Conservation (phyloP, 2,888 invertebrate species). For the Mantis religiosa region DNA sequence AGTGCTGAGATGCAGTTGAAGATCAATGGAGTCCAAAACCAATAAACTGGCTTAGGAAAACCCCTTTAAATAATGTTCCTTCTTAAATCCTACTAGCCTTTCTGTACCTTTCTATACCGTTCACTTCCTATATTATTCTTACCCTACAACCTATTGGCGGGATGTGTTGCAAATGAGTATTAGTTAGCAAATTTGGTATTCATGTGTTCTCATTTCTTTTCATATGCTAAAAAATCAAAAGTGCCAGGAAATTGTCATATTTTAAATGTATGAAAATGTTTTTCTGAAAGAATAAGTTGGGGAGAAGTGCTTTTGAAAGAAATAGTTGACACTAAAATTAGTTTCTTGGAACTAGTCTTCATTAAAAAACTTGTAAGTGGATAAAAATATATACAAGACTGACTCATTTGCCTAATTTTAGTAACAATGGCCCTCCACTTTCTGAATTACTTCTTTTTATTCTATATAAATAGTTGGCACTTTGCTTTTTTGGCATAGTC, state of each 20-base stretch:
- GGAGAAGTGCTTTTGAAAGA: not conserved
- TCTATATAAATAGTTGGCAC: too few relatives aligned
- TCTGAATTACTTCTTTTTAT: too few relatives aligned
- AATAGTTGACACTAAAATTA: not conserved
- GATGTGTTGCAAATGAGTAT: conserved; percentile 29
- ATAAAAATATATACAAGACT: too few relatives aligned
- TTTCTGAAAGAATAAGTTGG: not conserved
- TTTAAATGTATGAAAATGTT: conserved; percentile 6
- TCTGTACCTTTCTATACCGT: too few relatives aligned
- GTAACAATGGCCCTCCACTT: too few relatives aligned
- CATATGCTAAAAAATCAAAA: conserved; percentile 32
- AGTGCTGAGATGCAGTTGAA: not conserved
- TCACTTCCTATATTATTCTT: not conserved
- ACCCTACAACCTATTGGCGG: conserved; percentile 23
- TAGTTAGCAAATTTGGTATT: conserved; percentile 8
- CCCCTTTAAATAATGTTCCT: too few relatives aligned
- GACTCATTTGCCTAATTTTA: too few relatives aligned
- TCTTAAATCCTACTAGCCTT: not conserved
- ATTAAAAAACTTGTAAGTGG: too few relatives aligned
- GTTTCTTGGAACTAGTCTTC: too few relatives aligned
- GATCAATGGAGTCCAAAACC: not conserved
- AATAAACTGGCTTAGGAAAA: not conserved
- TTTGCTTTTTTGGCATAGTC: not conserved
- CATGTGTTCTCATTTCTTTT: conserved; percentile 31
- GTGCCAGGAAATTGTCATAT: conserved; percentile 34